Conservation (phyloP, 2,888 invertebrate genomes). For the Synergus umbraculus region DNA sequence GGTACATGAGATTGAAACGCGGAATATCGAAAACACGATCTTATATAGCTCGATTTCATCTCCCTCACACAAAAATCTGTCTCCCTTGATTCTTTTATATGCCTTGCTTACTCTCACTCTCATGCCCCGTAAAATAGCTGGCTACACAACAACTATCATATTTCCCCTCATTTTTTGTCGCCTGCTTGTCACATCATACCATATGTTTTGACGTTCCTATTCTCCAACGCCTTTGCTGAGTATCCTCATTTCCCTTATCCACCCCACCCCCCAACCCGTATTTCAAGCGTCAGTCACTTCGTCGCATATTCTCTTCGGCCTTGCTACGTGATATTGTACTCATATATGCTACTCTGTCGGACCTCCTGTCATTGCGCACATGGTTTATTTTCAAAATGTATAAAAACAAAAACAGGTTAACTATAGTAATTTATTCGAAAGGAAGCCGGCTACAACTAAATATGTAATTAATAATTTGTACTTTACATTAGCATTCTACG, state of each 20-base stretch:
- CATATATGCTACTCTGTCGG: background rate
- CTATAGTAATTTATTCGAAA: background rate
- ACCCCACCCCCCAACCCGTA: slow-evolving; percentile 47
- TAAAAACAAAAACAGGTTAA: background rate
- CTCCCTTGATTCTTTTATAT: slow-evolving; percentile 47
- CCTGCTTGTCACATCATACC: slow-evolving; percentile 63
- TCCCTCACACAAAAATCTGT: slow-evolving; percentile 50
- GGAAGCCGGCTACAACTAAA: background rate
- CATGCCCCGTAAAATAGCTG: slow-evolving; percentile 64
- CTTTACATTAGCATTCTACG: too few relatives aligned
- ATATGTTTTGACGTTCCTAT: slow-evolving; percentile 70
- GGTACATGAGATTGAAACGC: background rate
- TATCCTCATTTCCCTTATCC: slow-evolving; percentile 53
- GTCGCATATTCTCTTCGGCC: slow-evolving; percentile 46
- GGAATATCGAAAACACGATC: background rate
- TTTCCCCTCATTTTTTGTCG: slow-evolving; percentile 67
- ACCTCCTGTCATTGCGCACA: background rate
- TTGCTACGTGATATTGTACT: slow-evolving; percentile 48
- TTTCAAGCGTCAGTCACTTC: slow-evolving; percentile 50
- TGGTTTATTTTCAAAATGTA: slow-evolving; percentile 6
- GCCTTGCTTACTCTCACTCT: slow-evolving; percentile 46
- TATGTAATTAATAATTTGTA: too few relatives aligned
- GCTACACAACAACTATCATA: slow-evolving; percentile 70
- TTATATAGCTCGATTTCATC: slow-evolving; percentile 44
- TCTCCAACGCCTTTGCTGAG: slow-evolving; percentile 57